Base-by-base conservation (phyloP, 2,888 invertebrate species). In the Macrosoma leucophasiata region DNA sequence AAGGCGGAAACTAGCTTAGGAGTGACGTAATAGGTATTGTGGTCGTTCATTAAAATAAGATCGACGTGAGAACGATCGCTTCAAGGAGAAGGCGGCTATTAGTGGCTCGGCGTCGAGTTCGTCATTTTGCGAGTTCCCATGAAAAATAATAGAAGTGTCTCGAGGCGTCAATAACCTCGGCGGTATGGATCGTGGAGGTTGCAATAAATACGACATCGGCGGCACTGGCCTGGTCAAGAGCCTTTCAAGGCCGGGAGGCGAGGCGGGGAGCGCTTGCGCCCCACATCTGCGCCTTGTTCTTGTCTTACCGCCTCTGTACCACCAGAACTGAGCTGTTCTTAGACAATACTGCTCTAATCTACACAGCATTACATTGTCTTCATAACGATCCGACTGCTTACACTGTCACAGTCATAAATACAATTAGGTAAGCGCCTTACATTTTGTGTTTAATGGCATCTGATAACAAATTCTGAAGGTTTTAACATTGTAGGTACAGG, bases 171-270 rank as follows among this genome's bases (percentile, higher is more conserved):
- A 82, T 82, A 82, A 82, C 82, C 82, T 82, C 79, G 77, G 47
- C 73, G 67, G 77, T 76, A 79, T 72, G 69, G 77, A 79, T 79
- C 77, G 70, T 72, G 72, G 82, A 81, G 78, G 71, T 82, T 82
- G 82, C 82, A 81, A 82, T 81, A 82, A 81, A 81, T 81, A 81
- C 78, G 72, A 73, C 74, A 77, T 69, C 75, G 75, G 62, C 74
- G 68, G 60, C 66, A 63, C 62, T 76, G 81, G 77, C 66, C 78
- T 84, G 82, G 84, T 84, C 84, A 82, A 82, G 82, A 81, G 81
- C 82, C 82, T 84, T 82, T 84, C 84, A 82, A 84, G 82, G 84
- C 74, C 77, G 71, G 73, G 79, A 73, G 72, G 76, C 69, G 77
- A 76, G 72, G 78, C 71, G 79, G 79, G 79, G 81, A 67, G 72